A percentile compares a stretch with the other conserved stretches of the same genome.
Evolutionary conservation across 2,888 invertebrate genomes (phyloP).

Genomic region (Harpalus rubripes): DNA sequence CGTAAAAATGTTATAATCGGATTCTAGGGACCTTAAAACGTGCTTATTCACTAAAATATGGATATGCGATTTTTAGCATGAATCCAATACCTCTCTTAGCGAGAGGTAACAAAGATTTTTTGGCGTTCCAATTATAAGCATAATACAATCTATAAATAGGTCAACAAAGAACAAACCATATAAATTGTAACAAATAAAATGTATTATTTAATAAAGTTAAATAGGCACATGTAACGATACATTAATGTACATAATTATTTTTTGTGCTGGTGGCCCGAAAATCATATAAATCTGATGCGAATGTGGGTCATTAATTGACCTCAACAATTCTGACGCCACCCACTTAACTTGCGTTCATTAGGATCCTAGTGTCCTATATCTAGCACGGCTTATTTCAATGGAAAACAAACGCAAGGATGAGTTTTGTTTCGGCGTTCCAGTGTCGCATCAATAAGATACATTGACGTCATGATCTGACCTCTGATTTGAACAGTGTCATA

Average conservation of each 20-base stretch:
- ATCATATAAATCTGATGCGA: conserved; percentile 55
- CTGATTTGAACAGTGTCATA: conserved; percentile 67
- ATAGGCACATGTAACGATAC: conserved; percentile 9
- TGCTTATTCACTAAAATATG: no score
- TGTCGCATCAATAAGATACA: conserved; percentile 69
- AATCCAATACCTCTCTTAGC: no score
- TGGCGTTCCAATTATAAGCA: background rate
- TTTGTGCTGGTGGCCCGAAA: conserved; percentile 36
- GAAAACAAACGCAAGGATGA: conserved; percentile 12
- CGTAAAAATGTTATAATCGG: no score
- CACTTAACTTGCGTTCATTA: conserved; percentile 50
- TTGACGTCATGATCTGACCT: conserved; percentile 70
- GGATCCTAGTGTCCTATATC: background rate
- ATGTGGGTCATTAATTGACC: conserved; percentile 66
- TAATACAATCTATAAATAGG: background rate
- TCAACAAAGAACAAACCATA: conserved; percentile 2
- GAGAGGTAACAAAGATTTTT: no score
- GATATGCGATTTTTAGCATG: no score
- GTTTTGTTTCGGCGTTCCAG: conserved; percentile 29
- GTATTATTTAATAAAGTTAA: conserved; percentile 3
- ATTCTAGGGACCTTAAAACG: no score
- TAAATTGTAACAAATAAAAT: conserved; percentile 5
- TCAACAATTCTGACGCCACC: conserved; percentile 62
- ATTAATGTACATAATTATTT: conserved; percentile 45
- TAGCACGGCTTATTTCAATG: background rate